Evolutionary conservation across 2,797 vertebrate species (phyloP).

Genomic region (Muscicapa comitata): DNA sequence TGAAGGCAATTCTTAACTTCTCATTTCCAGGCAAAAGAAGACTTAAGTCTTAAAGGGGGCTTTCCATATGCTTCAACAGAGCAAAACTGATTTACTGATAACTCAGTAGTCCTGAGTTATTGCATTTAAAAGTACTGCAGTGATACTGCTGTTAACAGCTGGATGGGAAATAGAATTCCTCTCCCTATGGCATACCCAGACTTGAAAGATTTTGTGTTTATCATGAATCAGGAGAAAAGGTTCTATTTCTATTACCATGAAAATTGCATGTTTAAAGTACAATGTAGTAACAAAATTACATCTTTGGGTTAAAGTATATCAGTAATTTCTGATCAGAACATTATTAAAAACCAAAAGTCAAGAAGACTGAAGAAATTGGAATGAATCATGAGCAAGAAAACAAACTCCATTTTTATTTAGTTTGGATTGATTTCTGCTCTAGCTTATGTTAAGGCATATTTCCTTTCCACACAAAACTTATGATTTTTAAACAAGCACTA

Average conservation of each 20-base stretch:
- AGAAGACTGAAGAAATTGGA: background rate
- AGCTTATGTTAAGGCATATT: background rate
- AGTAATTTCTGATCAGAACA: background rate
- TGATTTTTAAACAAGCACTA: background rate
- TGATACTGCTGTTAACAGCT: background rate
- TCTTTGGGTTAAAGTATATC: background rate
- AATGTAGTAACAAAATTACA: background rate
- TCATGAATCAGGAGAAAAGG: background rate
- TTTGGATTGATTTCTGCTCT: background rate
- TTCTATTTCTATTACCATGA: background rate
- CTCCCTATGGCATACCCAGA: rapidly evolving
- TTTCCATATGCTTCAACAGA: background rate
- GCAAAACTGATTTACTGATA: background rate
- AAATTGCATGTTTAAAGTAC: background rate
- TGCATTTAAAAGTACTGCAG: background rate
- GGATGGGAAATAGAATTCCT: background rate
- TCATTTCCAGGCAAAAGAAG: background rate
- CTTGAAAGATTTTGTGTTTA: background rate
- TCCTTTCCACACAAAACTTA: background rate
- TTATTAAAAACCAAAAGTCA: background rate
- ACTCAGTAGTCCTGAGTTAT: background rate
- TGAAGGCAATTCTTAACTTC: background rate
- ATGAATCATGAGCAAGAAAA: background rate
- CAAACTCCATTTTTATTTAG: background rate
- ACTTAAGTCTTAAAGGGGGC: background rate